A percentile compares a stretch with the other conserved stretches of the same genome.
Conservation (phyloP, 1,140 invertebrate genomes). For the Belonocnema kinseyi region DNA sequence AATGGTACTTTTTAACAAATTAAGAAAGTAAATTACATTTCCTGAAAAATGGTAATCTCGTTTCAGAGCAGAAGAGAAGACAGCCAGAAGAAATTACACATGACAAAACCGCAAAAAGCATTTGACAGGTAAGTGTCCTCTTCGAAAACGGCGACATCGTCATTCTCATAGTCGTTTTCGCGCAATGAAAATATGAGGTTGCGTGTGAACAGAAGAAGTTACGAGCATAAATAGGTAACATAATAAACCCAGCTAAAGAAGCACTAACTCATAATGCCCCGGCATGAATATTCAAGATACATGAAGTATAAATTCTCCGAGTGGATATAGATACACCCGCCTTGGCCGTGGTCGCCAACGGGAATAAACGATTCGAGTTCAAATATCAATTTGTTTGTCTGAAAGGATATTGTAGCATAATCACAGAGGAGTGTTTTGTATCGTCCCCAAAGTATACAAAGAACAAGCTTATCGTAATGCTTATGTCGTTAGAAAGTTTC, state of each 20-base stretch:
- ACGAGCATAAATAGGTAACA: conserved; percentile 54
- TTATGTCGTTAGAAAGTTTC: conserved; percentile 7
- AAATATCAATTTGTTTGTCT: conserved; percentile 41
- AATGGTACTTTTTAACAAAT: conserved; percentile 18
- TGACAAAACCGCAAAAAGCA: conserved; percentile 20
- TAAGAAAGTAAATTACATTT: conserved; percentile 39
- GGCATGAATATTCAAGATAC: conserved; percentile 59
- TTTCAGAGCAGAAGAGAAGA: conserved; percentile 17
- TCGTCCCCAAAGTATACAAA: conserved; percentile 3
- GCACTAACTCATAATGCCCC: conserved; percentile 48
- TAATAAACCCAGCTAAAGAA: conserved; percentile 49
- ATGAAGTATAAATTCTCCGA: conserved; percentile 49
- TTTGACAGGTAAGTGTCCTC: conserved; percentile 33
- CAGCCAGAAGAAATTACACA: conserved; percentile 16
- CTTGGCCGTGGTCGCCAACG: conserved; percentile 3
- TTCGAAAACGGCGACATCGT: conserved; percentile 33
- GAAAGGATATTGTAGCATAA: conserved; percentile 1
- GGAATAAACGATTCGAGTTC: conserved; percentile 38
- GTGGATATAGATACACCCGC: conserved; percentile 30
- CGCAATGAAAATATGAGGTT: conserved; percentile 42
- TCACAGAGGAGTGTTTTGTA: conserved; percentile 23
- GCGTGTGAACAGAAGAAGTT: conserved; percentile 50
- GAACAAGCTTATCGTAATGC: conserved; percentile 8
- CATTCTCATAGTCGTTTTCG: conserved; percentile 32
- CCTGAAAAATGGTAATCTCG: conserved; percentile 1